phyloP scores from a whole-genome alignment of 2,888 invertebrate genomes.

The Pseudanteris insignis region DNA sequence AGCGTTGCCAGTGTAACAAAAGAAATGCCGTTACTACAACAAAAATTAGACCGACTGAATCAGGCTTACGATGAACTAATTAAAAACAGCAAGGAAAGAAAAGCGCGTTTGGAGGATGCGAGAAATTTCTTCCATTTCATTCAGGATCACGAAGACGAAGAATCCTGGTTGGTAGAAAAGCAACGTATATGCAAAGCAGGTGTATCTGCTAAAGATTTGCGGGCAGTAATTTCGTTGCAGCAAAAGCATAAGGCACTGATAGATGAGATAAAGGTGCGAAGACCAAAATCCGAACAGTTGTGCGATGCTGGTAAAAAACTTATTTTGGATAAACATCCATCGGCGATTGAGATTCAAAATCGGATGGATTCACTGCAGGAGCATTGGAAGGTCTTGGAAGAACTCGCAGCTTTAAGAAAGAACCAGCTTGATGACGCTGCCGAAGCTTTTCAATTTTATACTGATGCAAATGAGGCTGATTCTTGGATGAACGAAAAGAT shows the following conservation, averaged over 20 bases:
- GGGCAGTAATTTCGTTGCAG: slow-evolving; percentile 86
- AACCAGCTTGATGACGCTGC: slow-evolving; percentile 86
- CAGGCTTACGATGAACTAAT: slow-evolving; percentile 79
- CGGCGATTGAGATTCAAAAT: slow-evolving; percentile 81
- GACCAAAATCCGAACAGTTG: slow-evolving; percentile 77
- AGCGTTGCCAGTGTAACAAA: slow-evolving; percentile 51
- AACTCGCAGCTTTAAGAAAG: slow-evolving; percentile 78
- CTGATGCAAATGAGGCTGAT: slow-evolving; percentile 97
- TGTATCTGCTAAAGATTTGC: slow-evolving; percentile 92
- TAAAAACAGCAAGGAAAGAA: slow-evolving; percentile 79
- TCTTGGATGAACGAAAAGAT: slow-evolving; percentile 97
- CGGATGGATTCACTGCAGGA: slow-evolving; percentile 81
- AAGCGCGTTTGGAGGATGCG: slow-evolving; percentile 88
- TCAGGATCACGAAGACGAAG: slow-evolving; percentile 97
- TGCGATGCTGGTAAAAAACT: slow-evolving; percentile 78
- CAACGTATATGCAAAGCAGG: slow-evolving; percentile 91
- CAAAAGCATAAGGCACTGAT: slow-evolving; percentile 91
- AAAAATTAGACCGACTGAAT: slow-evolving; percentile 80
- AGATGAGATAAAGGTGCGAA: slow-evolving; percentile 86
- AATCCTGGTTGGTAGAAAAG: slow-evolving; percentile 95
- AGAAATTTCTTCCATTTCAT: slow-evolving; percentile 94
- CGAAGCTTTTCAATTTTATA: slow-evolving; percentile 96
- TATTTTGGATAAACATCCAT: slow-evolving; percentile 83
- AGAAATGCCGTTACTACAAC: slow-evolving; percentile 71
- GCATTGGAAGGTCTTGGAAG: slow-evolving; percentile 90